Conservation (phyloP, 1,140 invertebrate genomes). For the Carposina sasakii region DNA sequence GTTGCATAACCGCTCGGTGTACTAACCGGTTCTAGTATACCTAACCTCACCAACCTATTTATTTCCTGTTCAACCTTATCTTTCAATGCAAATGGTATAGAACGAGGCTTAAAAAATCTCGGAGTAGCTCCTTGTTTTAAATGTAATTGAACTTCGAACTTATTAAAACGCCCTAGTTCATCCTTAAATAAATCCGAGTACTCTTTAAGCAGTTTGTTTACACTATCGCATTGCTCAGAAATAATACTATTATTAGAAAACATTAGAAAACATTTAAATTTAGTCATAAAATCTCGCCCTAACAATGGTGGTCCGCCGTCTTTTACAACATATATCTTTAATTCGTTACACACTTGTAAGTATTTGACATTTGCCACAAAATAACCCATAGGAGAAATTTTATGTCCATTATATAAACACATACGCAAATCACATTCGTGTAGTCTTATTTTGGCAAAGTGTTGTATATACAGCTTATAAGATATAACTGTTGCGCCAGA, state of each 20-base stretch:
- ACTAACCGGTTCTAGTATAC: background rate
- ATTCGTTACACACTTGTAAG: background rate
- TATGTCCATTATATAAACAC: conserved; percentile 2
- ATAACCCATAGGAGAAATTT: background rate
- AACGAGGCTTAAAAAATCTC: background rate
- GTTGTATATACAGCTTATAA: background rate
- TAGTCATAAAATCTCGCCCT: conserved; percentile 1
- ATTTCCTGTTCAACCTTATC: background rate
- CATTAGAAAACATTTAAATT: background rate
- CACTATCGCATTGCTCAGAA: background rate
- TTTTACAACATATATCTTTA: background rate
- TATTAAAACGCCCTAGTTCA: background rate
- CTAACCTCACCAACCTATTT: background rate
- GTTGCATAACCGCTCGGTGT: background rate
- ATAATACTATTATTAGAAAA: background rate
- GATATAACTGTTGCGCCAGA: conserved; percentile 1
- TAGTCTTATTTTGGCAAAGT: background rate
- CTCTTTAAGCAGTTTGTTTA: background rate
- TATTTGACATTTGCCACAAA: background rate
- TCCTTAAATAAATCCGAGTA: background rate
- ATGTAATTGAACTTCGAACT: background rate
- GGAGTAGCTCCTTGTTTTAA: background rate
- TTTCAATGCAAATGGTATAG: background rate
- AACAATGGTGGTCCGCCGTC: background rate
- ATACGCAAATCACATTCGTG: background rate